These are phyloP conservation scores for Brachylomia viminalis DNA, from an alignment of 2,888 invertebrate genomes.

Conservation along the genomic window DNA sequence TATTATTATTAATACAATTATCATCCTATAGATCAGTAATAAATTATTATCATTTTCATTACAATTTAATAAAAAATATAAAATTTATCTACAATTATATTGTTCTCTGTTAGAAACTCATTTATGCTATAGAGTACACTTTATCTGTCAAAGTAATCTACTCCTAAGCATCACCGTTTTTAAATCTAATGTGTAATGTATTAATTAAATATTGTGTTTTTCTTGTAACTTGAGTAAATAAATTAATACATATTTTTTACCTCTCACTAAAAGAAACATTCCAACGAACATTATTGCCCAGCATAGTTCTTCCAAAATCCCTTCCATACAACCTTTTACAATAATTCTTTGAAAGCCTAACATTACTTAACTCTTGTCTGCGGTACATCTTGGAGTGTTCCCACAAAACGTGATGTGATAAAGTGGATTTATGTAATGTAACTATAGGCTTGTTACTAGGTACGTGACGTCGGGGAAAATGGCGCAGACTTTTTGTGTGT, in stretches of 20 bases:
- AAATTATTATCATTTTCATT: too few species aligned
- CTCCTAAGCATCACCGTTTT: too few species aligned
- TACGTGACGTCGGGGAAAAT: slow-evolving; percentile 41
- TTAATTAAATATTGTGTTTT: not conserved
- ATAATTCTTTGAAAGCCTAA: slow-evolving; percentile 68
- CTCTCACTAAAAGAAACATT: not conserved
- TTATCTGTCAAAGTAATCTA: too few species aligned
- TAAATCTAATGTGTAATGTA: not conserved
- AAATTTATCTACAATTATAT: too few species aligned
- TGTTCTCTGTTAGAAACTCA: too few species aligned
- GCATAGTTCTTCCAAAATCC: slow-evolving; percentile 31
- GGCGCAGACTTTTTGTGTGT: slow-evolving; percentile 36
- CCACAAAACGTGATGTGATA: slow-evolving; percentile 63
- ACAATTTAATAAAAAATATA: too few species aligned
- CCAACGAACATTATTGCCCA: not conserved
- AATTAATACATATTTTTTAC: not conserved
- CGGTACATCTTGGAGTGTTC: slow-evolving; percentile 49
- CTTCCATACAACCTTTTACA: slow-evolving; percentile 21
- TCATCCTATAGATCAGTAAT: too few species aligned
- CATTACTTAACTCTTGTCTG: slow-evolving; percentile 67
- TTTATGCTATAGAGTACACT: too few species aligned
- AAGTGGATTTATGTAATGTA: slow-evolving; percentile 57
- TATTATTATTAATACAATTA: too few species aligned
- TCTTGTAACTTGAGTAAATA: not conserved
- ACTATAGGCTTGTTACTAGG: slow-evolving; percentile 35